Base-by-base conservation (phyloP, 2,888 invertebrate species). In the Campaea margaritaria region DNA sequence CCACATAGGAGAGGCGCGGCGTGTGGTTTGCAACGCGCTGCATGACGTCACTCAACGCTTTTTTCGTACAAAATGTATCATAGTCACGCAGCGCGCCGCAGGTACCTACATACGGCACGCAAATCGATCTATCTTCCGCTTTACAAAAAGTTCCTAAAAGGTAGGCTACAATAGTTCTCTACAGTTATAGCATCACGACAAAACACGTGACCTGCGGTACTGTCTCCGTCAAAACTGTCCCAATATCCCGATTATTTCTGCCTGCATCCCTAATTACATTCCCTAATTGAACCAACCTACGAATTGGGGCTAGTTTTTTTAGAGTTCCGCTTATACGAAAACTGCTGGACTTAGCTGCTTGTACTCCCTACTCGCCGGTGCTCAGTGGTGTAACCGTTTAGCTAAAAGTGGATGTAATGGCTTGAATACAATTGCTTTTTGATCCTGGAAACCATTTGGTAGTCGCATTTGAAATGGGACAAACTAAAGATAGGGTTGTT, bases 251-350 rank as follows among this genome's bases (percentile, higher is more conserved):
- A 69, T 72, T 67, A 68, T 69, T 69, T 67, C 64, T 60, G 61
- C 64, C 61, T 76, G 75, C 78, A 75, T 74, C 76, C 73, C 76
- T 83, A 84, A 85, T 83, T 83, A 81, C 73, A 83, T 79, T 79
- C 70, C 75, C 73, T 83, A 85, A 86, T 83, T 83, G 74, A 80
- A 76, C 73, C 68, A 62, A 70, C 74, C 68, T 70, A 76, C 76
- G 79, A 80, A 82, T 82, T 79, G 76, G 74, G 69, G 69, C 61
- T 48, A 54, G 53, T 56, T 46, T 61, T 21, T 61, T 64, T 64
- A 52, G 48, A 57, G 51, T 54, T 34, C 31, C 51, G 27, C 43
- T 43, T 27, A 27, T 47, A 41, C 45, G 10, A 46, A 50, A 49
- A 11, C 16, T 15, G 5, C 31, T 31, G 31, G 9, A 14, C 21